Base-by-base conservation (phyloP, 1,140 invertebrate species). In the Trachymyrmex cornetzi region DNA sequence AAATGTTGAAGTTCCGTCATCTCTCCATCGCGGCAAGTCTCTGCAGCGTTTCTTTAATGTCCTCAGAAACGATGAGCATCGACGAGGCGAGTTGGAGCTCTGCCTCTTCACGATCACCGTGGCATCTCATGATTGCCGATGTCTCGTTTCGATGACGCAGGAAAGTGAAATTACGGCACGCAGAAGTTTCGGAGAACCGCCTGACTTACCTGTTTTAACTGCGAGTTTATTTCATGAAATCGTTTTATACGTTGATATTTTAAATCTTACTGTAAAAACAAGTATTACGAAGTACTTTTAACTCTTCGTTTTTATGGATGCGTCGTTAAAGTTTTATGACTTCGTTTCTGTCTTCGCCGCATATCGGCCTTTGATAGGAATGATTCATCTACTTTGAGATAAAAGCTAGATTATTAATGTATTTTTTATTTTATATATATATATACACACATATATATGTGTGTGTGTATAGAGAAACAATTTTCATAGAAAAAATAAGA, bases 81-180 rank as follows among this genome's bases (percentile, higher is more conserved):
- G 69, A 74, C 38, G n/a, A 66, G 64, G 9, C 9, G 34, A 67
- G 63, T 71, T 44, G 38, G 34, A 57, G 38, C 38, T 74, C 55
- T 74, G 69, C 38, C 55, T 84, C 55, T 50, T 63, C 24, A 24
- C 9, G 69, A n/a, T 63, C 61, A 48, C 63, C 57, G 69, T 27
- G 55, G 80, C 72, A 59, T 61, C 24, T 22, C n/a, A 19, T 84
- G 55, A 34, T 57, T 55, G 27, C 50, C 80, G 34, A 74, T 7
- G 53, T 75, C 69, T 72, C 48, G 66, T 57, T 16, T 24, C 63
- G 48, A 81, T 55, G 63, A 61, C 22, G 64, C 53, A 19, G 64
- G 79, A 81, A 80, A 75, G 69, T 84, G 69, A 82, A 82, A 82
- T 82, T 74, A 74, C 55, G 24, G 14, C 14, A 75, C 19, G 55